Evolutionary conservation across 2,797 vertebrate genomes (phyloP).

Genomic region (Limnodromus scolopaceus): DNA sequence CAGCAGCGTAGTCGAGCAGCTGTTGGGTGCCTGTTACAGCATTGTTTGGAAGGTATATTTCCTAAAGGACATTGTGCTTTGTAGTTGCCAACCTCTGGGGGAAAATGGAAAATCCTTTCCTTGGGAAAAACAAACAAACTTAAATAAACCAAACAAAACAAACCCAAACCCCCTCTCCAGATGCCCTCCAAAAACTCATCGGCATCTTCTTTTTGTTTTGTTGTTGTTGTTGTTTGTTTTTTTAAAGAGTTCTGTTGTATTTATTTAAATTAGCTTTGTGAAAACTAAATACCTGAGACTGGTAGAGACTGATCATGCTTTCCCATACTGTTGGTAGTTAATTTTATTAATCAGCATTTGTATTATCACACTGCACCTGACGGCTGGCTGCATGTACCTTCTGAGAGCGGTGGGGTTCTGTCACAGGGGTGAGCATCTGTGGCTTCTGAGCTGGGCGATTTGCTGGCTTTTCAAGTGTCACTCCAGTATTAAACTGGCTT

Average conservation of each 20-base stretch:
- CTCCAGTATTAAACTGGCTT: neutral
- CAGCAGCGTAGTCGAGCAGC: neutral
- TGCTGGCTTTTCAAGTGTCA: neutral
- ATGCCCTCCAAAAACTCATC: no score
- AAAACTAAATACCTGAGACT: neutral
- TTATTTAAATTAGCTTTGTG: neutral
- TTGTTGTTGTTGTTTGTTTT: no score
- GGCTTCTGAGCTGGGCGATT: neutral
- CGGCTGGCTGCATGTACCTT: neutral
- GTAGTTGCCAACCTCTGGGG: neutral
- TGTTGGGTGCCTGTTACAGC: neutral
- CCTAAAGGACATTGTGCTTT: neutral
- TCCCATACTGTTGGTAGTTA: neutral
- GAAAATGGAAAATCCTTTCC: neutral
- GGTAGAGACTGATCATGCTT: neutral
- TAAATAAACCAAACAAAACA: neutral
- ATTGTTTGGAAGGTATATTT: neutral
- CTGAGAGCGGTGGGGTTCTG: neutral
- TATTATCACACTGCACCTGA: neutral
- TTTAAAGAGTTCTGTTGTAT: neutral
- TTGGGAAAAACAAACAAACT: neutral
- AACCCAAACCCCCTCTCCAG: no score
- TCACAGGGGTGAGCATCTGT: rapidly evolving
- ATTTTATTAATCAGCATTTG: neutral
- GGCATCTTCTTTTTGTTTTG: neutral